Base-by-base conservation (phyloP, 2,113 vertebrate genomes). In the Caretta caretta region DNA sequence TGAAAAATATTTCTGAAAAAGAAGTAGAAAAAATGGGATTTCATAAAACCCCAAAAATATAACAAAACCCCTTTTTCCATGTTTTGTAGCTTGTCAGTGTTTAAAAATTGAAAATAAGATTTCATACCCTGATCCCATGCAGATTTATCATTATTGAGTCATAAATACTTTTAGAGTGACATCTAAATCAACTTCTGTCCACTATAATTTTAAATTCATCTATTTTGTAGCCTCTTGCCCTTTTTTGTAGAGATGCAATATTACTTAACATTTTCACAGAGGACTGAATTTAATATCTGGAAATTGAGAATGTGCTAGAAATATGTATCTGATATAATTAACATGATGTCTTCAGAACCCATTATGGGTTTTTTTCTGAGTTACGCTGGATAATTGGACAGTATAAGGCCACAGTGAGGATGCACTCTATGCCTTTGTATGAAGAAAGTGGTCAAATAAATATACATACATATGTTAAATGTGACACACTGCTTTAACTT, bases 201-300 rank as follows among this genome's bases (percentile, higher is more conserved):
- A 87, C 96, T 96, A 96, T 84, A 96, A 96, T 96, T 96, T 96
- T 78, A 96, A 96, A 96, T 94, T 29, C 92, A 96, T 97, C 92
- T 96, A 56, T 95, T 97, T 95, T 95, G 79, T 75, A 92, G 50
- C 56, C 79, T 78, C 87, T 75, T 65, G 65, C 46, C 54, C 86
- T 80, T 96, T 96, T 75, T 69, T 84, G 38, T 49, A 69, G 81
- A 49, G 80, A 13, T 97, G 92, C 78, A 85, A 91, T 92, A 93
- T 89, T 83, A 94, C 83, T 76, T 62, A 95, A 56, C 53, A 69
- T 93, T 95, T 97, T 87, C 95, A 95, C 92, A 97, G 96, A 96
- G 94, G 62, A 80, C 80, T 96, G 50, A 92, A 96, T 96, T 96
- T 87, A 91, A 92, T 69, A 69, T 69, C 62, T 69, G 62, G 62